These are phyloP conservation scores for Ennomos quercinarius DNA, from an alignment of 2,888 invertebrate species.

Conservation along the genomic window DNA sequence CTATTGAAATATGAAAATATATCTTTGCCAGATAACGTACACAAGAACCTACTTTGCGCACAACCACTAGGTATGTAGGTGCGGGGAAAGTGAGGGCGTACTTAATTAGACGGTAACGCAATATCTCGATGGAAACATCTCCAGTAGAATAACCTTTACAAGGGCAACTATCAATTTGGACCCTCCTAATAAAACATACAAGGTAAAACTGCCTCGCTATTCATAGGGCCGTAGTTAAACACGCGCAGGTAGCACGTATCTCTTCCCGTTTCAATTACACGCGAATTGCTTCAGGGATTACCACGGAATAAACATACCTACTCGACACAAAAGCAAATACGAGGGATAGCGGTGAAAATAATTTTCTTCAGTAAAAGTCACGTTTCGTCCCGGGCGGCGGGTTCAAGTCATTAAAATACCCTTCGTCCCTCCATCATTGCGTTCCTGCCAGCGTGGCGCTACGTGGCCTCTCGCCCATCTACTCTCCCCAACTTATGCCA, in stretches of 20 bases:
- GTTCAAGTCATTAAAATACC: slow-evolving; percentile 31
- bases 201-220: slow-evolving; percentile 16
- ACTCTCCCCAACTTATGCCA: slow-evolving; percentile 13
- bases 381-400: slow-evolving; percentile 20
- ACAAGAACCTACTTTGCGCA: no score
- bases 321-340: slow-evolving; percentile 17
- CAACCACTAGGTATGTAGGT: not conserved
- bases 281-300: slow-evolving; percentile 24
- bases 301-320: slow-evolving; percentile 19
- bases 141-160: slow-evolving; percentile 17
- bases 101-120: not conserved
- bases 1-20: no score
- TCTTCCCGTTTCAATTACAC: slow-evolving; percentile 30
- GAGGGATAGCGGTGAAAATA: slow-evolving; percentile 19
- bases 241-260: slow-evolving; percentile 20
- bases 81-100: not conserved
- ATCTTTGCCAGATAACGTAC: no score
- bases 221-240: slow-evolving; percentile 15
- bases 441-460: slow-evolving; percentile 12
- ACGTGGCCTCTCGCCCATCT: slow-evolving; percentile 3
- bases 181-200: slow-evolving; percentile 27
- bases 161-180: slow-evolving; percentile 26
- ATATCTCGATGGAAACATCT: slow-evolving; percentile 10
- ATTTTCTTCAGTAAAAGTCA: slow-evolving; percentile 30
- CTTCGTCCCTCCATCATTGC: slow-evolving; percentile 15